These are phyloP conservation scores for Plutomurus gul DNA, from an alignment of 1,140 invertebrate species.

Conservation along the genomic window DNA sequence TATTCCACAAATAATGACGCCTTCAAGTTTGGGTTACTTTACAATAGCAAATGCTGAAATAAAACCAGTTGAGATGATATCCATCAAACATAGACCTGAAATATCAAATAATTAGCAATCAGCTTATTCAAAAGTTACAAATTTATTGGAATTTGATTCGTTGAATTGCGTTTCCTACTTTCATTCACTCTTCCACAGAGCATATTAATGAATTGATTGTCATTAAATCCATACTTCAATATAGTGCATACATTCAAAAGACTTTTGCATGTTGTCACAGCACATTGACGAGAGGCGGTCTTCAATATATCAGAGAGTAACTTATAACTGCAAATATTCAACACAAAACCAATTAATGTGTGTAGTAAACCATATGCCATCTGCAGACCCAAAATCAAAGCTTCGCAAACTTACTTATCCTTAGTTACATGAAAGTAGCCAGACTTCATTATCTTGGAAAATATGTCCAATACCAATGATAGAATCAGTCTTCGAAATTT, in stretches of 20 bases:
- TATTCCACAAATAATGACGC: not conserved
- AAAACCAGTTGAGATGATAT: not conserved
- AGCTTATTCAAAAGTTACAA: not conserved
- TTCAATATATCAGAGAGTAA: not conserved
- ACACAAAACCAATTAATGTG: not conserved
- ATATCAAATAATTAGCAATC: not conserved
- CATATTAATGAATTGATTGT: not conserved
- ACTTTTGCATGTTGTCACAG: not conserved
- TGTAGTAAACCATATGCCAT: not conserved
- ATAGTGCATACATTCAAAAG: not conserved
- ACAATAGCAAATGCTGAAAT: not conserved
- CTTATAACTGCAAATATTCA: not conserved
- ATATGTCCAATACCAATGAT: not conserved
- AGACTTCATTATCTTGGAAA: not conserved
- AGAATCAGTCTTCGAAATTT: not conserved
- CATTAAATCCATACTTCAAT: not conserved
- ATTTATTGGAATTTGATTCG: too few species aligned
- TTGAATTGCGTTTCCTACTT: too few species aligned
- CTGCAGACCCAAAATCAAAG: not conserved
- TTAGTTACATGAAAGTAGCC: not conserved
- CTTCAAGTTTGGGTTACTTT: not conserved
- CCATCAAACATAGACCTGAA: not conserved
- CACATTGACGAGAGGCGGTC: not conserved
- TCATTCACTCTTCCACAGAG: not conserved
- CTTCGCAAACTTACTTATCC: not conserved